Evolutionary conservation across 2,113 vertebrate genomes (phyloP), one percentile per base, ranked within the genome.

Genomic region (Mungos mungo): DNA sequence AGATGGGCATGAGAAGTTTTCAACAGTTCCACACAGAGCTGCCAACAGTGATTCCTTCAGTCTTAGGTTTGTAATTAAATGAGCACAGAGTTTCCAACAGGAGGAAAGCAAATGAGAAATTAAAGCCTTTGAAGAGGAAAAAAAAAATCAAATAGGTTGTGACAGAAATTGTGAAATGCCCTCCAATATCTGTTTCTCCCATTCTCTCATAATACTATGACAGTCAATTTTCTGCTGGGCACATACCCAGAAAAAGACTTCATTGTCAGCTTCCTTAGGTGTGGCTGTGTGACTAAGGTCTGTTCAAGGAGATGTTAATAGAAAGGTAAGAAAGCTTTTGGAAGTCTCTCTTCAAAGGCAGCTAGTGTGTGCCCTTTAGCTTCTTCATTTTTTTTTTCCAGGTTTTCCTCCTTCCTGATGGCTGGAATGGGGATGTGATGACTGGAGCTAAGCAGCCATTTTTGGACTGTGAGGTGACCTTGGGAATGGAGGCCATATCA

Each of bases 61-160:
- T 95, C 65, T 63, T 84, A 69, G 90, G 80, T 95, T 79, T 95
- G 95, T 94, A 97, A 98, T 98, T 98, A 98, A 98, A 98, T 96
- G 92, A 98, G 91, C 92, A 74, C 10, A 92, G 89, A 97, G 95
- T 98, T 97, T 98, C 95, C 69, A 98, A 88, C 65, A 97, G 95
- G 97, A 98, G 88, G 83, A 97, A 97, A 98, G 96, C 91, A 98
- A 97, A 38, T 94, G 92, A 96, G 96, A 98, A 97, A 97, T 93
- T 96, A 92, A 97, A 98, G 97, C 76, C 93, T 97, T 97, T 90
- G 72, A 98, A 97, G 97, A 72, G 98, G 52, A 35, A 77, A 96
- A 77, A 77, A 52, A 16, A 23, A 80, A 92, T 89, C 11, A 57
- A 47, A 66, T 74, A 71, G 9, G 8, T 21, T 82, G 66, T 71